phyloP scores from a whole-genome alignment of 2,113 vertebrate species.

The Podilymbus podiceps region DNA sequence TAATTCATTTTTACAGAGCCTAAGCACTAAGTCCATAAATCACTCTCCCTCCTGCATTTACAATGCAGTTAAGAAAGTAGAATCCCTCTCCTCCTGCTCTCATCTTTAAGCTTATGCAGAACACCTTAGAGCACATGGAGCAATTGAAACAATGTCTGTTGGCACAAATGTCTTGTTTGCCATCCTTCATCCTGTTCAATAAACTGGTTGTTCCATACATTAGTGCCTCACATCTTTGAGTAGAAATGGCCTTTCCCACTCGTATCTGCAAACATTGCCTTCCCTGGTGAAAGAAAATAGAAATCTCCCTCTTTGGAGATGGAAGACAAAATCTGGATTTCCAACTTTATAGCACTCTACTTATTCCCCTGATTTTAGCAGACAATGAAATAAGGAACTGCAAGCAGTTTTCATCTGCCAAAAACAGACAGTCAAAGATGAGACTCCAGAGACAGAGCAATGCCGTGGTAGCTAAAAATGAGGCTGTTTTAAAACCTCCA shows the following conservation, averaged over 20 bases:
- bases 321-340: background rate
- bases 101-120: background rate
- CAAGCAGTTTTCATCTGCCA: background rate
- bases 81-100: background rate
- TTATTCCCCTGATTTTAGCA: background rate
- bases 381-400: background rate
- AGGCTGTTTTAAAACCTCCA: background rate
- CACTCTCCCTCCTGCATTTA: background rate
- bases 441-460: background rate
- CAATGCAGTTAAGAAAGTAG: background rate
- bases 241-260: background rate
- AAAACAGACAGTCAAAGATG: background rate
- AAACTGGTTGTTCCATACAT: background rate
- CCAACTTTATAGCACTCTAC: background rate
- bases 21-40: background rate
- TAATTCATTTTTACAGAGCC: constrained; percentile 26
- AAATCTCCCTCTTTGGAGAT: background rate
- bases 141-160: background rate
- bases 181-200: background rate
- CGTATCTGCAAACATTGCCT: background rate
- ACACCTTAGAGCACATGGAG: background rate
- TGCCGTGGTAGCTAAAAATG: background rate
- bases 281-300: background rate
- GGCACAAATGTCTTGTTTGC: background rate
- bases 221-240: background rate